phyloP scores from a whole-genome alignment of 1,140 invertebrate genomes.

The Listronotus bonariensis region DNA sequence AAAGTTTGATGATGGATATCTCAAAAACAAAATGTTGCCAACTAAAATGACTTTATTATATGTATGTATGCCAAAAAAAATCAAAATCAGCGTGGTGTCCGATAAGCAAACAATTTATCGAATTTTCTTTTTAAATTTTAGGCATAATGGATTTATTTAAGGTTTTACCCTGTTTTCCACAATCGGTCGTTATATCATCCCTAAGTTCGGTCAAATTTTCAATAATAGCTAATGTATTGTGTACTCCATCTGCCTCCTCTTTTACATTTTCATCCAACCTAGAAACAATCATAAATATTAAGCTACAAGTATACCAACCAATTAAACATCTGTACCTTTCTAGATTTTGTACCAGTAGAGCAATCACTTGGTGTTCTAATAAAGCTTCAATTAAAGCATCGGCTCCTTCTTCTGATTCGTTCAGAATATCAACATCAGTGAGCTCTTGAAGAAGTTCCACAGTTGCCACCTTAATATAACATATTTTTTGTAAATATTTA shows the following conservation, averaged over 20 bases:
- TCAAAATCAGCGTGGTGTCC: too few species aligned
- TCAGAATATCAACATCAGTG: conserved; percentile 93
- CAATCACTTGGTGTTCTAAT: conserved; percentile 87
- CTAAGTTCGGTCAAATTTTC: conserved; percentile 93
- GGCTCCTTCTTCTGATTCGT: conserved; percentile 86
- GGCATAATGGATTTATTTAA: not conserved
- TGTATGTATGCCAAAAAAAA: too few species aligned
- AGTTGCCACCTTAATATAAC: conserved; percentile 44
- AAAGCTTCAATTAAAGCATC: conserved; percentile 77
- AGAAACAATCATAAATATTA: not conserved
- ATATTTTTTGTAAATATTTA: too few species aligned
- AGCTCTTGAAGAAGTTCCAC: conserved; percentile 75
- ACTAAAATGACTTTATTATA: too few species aligned
- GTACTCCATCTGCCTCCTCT: conserved; percentile 95
- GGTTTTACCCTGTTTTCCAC: conserved; percentile 73
- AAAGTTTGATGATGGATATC: too few species aligned
- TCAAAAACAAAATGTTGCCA: too few species aligned
- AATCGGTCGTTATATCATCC: conserved; percentile 80
- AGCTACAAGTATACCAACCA: too few species aligned
- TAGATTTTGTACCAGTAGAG: conserved; percentile 91
- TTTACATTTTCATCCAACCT: conserved; percentile 91
- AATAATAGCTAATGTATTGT: conserved; percentile 84
- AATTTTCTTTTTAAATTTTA: too few species aligned
- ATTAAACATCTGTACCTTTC: conserved; percentile 56
- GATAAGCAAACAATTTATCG: too few species aligned